Base-by-base conservation (phyloP, 2,888 invertebrate species). In the Melieria picta region DNA sequence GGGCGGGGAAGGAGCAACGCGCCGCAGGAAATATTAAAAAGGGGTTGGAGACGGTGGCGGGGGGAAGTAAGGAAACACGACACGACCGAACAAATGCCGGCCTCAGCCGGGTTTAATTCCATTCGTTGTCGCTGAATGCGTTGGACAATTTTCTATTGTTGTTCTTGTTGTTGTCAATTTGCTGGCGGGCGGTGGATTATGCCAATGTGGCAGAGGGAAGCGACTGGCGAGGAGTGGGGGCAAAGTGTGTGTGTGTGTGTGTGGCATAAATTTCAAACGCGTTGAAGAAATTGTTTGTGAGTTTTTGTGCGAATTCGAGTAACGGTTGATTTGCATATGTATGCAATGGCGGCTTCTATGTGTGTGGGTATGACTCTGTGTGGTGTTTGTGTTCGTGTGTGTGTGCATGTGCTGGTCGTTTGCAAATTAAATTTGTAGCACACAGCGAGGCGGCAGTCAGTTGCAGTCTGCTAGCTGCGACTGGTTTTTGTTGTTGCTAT, bases 211-310 rank as follows among this genome's bases (percentile, higher is more conserved):
- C 30, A 30, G 30, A 30, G 3, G 30, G 30, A 30, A 30, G 2
- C 30, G 30, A 30, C 30, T 30, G 30, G 30, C 30, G 30, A 30
- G 30, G 30, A 30, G 30, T 3, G 30, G 30, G 30, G 30, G 43
- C 58, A 60, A 5, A 50, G 60, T 45, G 50, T 16, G n/a, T n/a
- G 45, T 3, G 57, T 56, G 52, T 13, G 56, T 13, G 48, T 47
- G 74, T 74, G 69, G 75, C 75, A 77, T 78, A 78, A 78, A 77
- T 77, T 77, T 75, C 72, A 76, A 76, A 77, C 72, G 78, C 75
- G 77, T 74, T 76, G 69, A 73, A 71, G 70, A 75, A 75, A 75
- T 75, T 69, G 73, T 73, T 77, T 67, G 58, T 56, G n/a, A 69
- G 73, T 56, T 48, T 61, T 58, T 65, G 65, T 65, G 65, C 63